phyloP scores from a whole-genome alignment of 2,113 vertebrate genomes.

The Fukomys damarensis region DNA sequence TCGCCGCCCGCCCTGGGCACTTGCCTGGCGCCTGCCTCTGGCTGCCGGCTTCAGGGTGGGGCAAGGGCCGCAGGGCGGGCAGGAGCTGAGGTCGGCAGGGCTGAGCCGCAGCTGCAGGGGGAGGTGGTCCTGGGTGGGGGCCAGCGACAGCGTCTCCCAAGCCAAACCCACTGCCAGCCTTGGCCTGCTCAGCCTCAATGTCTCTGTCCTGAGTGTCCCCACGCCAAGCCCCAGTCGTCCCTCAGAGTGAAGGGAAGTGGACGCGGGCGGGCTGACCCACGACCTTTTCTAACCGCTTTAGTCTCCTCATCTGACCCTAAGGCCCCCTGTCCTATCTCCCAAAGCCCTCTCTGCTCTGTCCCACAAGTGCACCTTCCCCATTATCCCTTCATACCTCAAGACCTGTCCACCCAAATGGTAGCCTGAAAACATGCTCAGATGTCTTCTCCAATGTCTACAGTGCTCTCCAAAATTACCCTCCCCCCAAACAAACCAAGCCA shows the following conservation, averaged over 20 bases:
- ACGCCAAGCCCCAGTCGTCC: no score
- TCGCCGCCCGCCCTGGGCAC: slow-evolving; percentile 49
- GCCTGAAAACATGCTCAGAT: background rate
- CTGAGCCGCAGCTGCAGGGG: slow-evolving; percentile 69
- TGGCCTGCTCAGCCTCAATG: background rate
- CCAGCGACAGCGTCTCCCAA: background rate
- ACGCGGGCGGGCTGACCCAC: background rate
- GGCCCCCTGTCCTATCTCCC: background rate
- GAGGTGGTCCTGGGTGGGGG: slow-evolving; percentile 55
- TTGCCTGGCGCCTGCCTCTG: slow-evolving; percentile 80
- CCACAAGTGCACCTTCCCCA: background rate
- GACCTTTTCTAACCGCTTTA: background rate
- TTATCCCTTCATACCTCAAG: background rate
- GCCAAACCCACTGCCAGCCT: background rate
- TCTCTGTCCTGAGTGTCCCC: background rate
- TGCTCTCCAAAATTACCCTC: background rate
- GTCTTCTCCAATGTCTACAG: background rate
- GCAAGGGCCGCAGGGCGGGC: slow-evolving; percentile 76
- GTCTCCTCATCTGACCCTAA: background rate
- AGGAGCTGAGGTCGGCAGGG: slow-evolving; percentile 68
- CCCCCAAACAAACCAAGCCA: background rate
- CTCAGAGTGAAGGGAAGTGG: background rate
- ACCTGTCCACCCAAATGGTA: background rate
- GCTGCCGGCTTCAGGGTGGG: slow-evolving; percentile 74
- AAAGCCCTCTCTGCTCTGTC: background rate